Conservation (phyloP, 2,888 invertebrate genomes). For the Eupithecia abbreviata region DNA sequence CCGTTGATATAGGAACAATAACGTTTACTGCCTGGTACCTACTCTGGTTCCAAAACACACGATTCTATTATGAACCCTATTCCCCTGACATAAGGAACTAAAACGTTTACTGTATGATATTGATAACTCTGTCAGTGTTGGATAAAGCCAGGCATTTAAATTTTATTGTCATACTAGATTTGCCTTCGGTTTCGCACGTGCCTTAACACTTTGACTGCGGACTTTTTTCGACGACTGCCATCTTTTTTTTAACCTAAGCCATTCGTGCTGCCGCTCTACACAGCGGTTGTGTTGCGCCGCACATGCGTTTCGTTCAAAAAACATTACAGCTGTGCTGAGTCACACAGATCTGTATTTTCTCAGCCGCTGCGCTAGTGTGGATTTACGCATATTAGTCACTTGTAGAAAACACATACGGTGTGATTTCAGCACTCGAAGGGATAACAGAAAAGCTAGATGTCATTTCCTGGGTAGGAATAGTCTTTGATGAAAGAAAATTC, state of each 20-base stretch:
- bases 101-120: neutral
- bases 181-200: neutral
- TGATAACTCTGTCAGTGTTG: neutral
- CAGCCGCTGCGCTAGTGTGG: no score
- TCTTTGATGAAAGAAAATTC: neutral
- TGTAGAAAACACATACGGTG: no score
- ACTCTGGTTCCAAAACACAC: neutral
- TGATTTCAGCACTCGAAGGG: no score
- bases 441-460: neutral
- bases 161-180: neutral
- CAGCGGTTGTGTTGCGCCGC: no score
- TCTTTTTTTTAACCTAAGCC: no score
- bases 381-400: no score
- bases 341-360: no score
- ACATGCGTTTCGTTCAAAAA: no score
- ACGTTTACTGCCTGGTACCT: neutral
- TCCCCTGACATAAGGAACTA: neutral
- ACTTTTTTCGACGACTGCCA: no score
- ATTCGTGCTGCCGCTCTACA: no score
- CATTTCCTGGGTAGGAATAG: neutral
- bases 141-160: neutral
- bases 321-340: no score
- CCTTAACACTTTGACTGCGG: no score
- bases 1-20: neutral
- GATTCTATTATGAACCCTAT: constrained; percentile 21